Conservation (phyloP, 1,140 invertebrate genomes). For the Hypothenemus hampei region DNA sequence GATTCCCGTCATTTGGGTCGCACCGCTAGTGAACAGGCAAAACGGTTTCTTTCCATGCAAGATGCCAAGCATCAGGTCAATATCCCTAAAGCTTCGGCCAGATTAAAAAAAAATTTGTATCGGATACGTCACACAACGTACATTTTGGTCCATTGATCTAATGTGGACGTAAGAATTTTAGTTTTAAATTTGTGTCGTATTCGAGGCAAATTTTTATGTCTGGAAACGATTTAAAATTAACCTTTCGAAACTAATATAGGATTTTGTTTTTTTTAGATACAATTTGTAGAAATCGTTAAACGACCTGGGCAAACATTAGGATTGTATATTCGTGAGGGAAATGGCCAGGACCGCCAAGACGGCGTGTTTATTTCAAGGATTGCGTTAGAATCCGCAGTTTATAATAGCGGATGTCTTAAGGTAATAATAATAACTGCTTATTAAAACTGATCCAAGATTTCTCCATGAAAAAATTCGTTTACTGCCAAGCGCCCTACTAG, state of each 20-base stretch:
- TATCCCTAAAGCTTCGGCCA: not conserved
- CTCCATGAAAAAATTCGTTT: no score
- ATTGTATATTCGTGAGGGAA: slow-evolving; percentile 95
- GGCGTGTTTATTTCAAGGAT: slow-evolving; percentile 98
- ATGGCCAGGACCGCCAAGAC: slow-evolving; percentile 86
- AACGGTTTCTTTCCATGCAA: slow-evolving; percentile 72
- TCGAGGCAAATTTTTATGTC: no score
- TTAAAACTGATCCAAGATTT: no score
- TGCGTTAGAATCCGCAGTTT: slow-evolving; percentile 92
- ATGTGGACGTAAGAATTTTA: no score
- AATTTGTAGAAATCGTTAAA: slow-evolving; percentile 98
- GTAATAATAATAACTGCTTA: no score
- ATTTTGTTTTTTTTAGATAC: slow-evolving; percentile 56
- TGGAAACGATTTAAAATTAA: no score
- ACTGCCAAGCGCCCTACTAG: no score
- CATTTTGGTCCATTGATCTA: no score
- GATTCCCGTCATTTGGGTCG: slow-evolving; percentile 80
- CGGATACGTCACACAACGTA: no score
- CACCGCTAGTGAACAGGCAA: slow-evolving; percentile 74
- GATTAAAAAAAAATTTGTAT: not conserved
- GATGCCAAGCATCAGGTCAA: slow-evolving; percentile 60
- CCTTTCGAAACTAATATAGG: no score
- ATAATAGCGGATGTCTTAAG: slow-evolving; percentile 92
- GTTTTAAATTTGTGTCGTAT: no score
- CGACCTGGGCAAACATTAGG: slow-evolving; percentile 97